Conservation (phyloP, 2,113 vertebrate genomes). For the Abramis brama region DNA sequence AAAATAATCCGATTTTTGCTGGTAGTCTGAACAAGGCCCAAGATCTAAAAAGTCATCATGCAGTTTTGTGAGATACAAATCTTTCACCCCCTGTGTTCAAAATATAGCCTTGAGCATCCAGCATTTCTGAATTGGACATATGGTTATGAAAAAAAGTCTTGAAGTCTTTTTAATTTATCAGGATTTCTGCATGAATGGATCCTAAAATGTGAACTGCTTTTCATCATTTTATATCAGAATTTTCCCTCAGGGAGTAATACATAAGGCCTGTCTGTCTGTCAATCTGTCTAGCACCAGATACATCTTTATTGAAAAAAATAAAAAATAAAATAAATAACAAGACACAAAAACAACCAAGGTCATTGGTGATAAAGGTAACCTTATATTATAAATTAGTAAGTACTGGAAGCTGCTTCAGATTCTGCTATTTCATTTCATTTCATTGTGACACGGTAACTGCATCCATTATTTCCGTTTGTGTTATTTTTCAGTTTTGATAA, state of each 20-base stretch:
- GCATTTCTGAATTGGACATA: constrained; percentile 20
- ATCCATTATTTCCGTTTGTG: too few species aligned
- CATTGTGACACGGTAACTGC: too few species aligned
- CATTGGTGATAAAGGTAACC: neutral
- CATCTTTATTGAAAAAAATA: neutral
- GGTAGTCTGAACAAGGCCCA: too few species aligned
- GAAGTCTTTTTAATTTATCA: constrained; percentile 18
- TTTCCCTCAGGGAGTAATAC: constrained; percentile 22
- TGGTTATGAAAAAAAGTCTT: constrained; percentile 7
- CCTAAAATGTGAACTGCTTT: neutral
- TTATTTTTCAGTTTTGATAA: too few species aligned
- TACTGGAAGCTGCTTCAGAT: neutral
- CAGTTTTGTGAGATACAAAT: constrained; percentile 14
- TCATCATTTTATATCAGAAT: constrained; percentile 16
- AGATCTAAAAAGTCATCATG: constrained; percentile 16
- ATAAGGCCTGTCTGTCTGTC: constrained; percentile 12
- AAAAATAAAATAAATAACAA: too few species aligned
- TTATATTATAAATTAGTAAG: neutral
- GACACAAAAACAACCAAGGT: constrained; percentile 11
- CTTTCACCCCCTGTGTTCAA: neutral
- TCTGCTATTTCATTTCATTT: neutral
- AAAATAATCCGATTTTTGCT: too few species aligned
- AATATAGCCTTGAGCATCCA: constrained; percentile 30
- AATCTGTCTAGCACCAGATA: constrained; percentile 5
- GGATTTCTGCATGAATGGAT: constrained; percentile 40